Evolutionary conservation across 1,140 invertebrate species (phyloP), one percentile per base, ranked within the genome.

Genomic region (Aphaenogaster ashmeadi): DNA sequence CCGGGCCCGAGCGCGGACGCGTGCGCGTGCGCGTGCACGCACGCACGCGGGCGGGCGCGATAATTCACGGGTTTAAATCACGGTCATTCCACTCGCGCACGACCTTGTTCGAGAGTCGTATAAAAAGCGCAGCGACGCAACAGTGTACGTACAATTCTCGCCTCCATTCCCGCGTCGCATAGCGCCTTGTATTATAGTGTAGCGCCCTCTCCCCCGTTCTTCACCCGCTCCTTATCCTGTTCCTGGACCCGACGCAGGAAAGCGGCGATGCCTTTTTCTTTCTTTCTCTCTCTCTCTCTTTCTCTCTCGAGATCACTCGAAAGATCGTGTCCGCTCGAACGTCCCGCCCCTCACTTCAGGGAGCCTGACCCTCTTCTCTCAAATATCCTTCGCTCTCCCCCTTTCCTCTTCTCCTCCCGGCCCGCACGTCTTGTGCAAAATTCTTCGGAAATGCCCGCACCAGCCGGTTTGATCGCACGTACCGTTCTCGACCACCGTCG

Each of bases 71-170:
- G 72, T 56, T 78, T 9, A 54, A 60, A 80, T 38, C 81, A 47
- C 56, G 52, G 67, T 77, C 58, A 36, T 81, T 86, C 66, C 27
- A 86, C 27, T 86, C 44, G 27, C 52, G n/a, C 18, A n/a, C 47
- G 58, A 58, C 47, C 56, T 58, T 74, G 9, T 56, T 87, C 60
- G 44, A 52, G 15, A 18, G 9, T 4, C 18, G 56, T n/a, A 21
- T 13, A 44, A 77, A 47, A 78, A 64, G 7, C 8, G 18, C n/a
- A 11, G 56, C 58, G 2, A 50, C 44, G 27, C 27, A 21, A 60
- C 21, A 41, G 21, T 15, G 38, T 18, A 7, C n/a, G 21, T 33
- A 27, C 38, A 9, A 33, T 47, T 54, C 27, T 56, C 50, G 4
- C 47, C 15, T 41, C 27, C 47, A 27, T 33, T 38, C 64, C 27